Evolutionary conservation across 1,140 invertebrate genomes (phyloP).

Genomic region (Stratiolaelaps scimitus): DNA sequence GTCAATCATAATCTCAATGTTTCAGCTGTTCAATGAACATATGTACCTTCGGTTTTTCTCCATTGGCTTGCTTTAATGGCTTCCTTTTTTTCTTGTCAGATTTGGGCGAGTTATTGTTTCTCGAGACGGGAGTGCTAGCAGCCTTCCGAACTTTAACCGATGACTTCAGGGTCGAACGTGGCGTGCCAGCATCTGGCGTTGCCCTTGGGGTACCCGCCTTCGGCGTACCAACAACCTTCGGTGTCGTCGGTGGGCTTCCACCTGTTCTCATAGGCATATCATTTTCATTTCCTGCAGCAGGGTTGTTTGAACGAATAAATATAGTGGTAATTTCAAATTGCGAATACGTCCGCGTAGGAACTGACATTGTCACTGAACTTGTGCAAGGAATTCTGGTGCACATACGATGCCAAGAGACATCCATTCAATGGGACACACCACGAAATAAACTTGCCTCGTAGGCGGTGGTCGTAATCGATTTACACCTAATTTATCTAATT

Average conservation of each 20-base stretch:
- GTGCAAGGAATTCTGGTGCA: too few species aligned
- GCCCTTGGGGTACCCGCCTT: background rate
- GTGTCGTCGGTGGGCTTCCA: background rate
- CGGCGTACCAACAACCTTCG: background rate
- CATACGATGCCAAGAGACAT: too few species aligned
- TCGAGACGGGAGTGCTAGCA: background rate
- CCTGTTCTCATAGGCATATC: background rate
- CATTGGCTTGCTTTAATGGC: constrained; percentile 6
- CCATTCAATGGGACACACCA: too few species aligned
- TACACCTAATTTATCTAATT: too few species aligned
- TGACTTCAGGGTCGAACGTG: background rate
- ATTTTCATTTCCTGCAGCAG: constrained; percentile 1
- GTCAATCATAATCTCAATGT: too few species aligned
- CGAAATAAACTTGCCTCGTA: too few species aligned
- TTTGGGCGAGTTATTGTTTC: background rate
- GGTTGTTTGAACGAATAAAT: too few species aligned
- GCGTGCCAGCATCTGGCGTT: background rate
- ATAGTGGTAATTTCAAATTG: too few species aligned
- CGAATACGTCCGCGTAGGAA: too few species aligned
- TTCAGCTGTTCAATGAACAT: background rate
- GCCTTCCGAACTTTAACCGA: background rate
- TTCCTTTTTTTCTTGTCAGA: background rate
- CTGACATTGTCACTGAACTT: too few species aligned
- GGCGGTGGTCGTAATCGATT: too few species aligned
- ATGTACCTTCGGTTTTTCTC: constrained; percentile 15